Evolutionary conservation across 2,888 invertebrate genomes (phyloP).

Genomic region (Drosophila anomalata): DNA sequence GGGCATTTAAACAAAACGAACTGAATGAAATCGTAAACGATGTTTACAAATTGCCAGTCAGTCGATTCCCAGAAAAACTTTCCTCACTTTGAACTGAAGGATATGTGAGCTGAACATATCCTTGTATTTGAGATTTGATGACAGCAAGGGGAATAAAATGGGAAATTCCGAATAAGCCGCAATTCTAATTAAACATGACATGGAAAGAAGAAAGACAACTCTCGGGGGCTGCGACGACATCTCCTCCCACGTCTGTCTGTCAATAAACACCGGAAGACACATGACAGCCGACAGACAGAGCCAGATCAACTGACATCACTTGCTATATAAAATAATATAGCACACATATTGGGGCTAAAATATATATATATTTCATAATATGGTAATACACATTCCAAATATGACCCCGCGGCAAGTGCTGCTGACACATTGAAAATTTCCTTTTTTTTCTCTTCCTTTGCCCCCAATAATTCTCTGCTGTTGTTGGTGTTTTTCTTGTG

Average conservation of each 20-base stretch:
- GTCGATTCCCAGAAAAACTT: neutral
- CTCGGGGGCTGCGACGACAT: neutral
- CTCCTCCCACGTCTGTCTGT: conserved; percentile 37
- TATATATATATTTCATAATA: conserved; percentile 5
- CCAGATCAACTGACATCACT: neutral
- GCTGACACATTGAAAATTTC: conserved; percentile 73
- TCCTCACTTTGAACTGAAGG: neutral
- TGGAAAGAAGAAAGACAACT: neutral
- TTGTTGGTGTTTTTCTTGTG: conserved; percentile 25
- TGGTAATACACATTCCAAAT: too few species aligned
- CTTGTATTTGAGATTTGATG: neutral
- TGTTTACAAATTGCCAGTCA: neutral
- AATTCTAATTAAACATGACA: conserved; percentile 51
- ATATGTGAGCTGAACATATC: neutral
- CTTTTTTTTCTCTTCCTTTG: conserved; percentile 40
- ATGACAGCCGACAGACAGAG: conserved; percentile 47
- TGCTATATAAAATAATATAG: neutral
- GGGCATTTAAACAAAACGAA: neutral
- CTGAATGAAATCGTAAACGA: neutral
- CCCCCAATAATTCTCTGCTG: neutral
- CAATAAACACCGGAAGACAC: conserved; percentile 57
- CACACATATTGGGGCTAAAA: conserved; percentile 8
- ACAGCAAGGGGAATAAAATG: neutral
- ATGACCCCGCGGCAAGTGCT: conserved; percentile 45
- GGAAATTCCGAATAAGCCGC: conserved; percentile 36